These are phyloP conservation scores for Aleiodes testaceus DNA, from an alignment of 2,888 invertebrate species.

Conservation along the genomic window DNA sequence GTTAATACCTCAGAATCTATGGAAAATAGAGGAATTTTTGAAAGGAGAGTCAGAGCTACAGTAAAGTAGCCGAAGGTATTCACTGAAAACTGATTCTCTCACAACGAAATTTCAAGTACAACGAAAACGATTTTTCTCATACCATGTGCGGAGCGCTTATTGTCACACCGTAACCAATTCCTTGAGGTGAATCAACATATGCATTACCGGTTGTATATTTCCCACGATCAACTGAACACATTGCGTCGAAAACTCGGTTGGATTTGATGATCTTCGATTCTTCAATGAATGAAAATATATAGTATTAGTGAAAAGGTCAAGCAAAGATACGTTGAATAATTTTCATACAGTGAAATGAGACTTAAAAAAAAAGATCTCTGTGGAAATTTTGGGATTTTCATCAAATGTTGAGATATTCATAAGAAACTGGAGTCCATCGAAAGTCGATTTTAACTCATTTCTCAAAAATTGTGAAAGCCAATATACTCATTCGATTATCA, in stretches of 20 bases:
- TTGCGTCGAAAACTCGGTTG: constrained; percentile 84
- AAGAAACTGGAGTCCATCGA: not conserved
- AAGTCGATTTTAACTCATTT: constrained; percentile 3
- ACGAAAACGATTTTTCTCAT: constrained; percentile 49
- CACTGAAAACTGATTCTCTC: not conserved
- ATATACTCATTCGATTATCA: constrained; percentile 54
- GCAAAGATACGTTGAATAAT: too few relatives aligned
- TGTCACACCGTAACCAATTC: constrained; percentile 95
- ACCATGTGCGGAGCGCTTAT: constrained; percentile 99
- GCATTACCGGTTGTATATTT: constrained; percentile 84
- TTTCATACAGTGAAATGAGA: not conserved
- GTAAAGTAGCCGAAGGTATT: not conserved
- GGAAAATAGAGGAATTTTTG: not conserved
- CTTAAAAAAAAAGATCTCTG: not conserved
- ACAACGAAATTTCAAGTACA: not conserved
- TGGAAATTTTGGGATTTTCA: too few relatives aligned
- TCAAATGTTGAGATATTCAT: too few relatives aligned
- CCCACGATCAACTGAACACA: constrained; percentile 88
- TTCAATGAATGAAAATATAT: constrained; percentile 71
- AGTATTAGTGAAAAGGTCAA: not conserved
- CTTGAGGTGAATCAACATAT: constrained; percentile 92
- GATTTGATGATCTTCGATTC: constrained; percentile 87
- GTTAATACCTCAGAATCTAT: not conserved
- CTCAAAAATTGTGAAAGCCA: not conserved
- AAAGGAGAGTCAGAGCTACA: not conserved